Evolutionary conservation across 2,888 invertebrate genomes (phyloP), one percentile per base, ranked within the genome.

Genomic region (Oxyscelio sp.): DNA sequence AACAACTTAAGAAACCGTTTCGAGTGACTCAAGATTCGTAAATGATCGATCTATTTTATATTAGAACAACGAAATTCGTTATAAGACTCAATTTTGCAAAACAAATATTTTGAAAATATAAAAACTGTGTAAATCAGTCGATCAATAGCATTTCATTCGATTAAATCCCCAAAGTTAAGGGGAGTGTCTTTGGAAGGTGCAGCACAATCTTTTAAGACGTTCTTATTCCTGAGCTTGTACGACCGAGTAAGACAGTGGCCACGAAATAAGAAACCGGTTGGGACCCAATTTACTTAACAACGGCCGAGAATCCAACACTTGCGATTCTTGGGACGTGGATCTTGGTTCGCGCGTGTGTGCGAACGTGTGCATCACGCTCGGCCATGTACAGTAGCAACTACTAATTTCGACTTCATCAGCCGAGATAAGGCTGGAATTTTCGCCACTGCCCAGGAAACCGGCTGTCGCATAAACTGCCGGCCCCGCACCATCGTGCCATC

Each of bases 271-370:
- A 93, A 94, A 94, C 94, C 94, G 94, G 94, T 94, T 93, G 90
- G 92, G 90, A 92, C 91, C 94, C 94, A 94, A 94, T 94, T 94
- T 94, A 94, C 93, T 93, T 93, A 94, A 94, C 94, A 94, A 94
- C 94, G 92, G 89, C 90, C 90, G 93, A 91, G 94, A 94, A 94
- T 94, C 90, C 94, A 93, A 93, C 93, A 93, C 93, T 94, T 93
- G 91, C 92, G 93, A 91, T 90, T 93, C 92, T 92, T 88, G 90
- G 87, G 87, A 79, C 70, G 78, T 78, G 73, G 81, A 81, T 83
- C 82, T 43, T 63, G 52, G 27, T 21, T 6, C 73, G 70, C 13
- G 8, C 48, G 34, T 54, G 83, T 73, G 78, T 80, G 85, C 87
- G 87, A 89, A 79, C 56, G 87, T 87, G 87, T 87, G 85, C 85